Evolutionary conservation across 1,140 invertebrate genomes (phyloP), one percentile per base, ranked within the genome.

Genomic region (Drosophila orosa): DNA sequence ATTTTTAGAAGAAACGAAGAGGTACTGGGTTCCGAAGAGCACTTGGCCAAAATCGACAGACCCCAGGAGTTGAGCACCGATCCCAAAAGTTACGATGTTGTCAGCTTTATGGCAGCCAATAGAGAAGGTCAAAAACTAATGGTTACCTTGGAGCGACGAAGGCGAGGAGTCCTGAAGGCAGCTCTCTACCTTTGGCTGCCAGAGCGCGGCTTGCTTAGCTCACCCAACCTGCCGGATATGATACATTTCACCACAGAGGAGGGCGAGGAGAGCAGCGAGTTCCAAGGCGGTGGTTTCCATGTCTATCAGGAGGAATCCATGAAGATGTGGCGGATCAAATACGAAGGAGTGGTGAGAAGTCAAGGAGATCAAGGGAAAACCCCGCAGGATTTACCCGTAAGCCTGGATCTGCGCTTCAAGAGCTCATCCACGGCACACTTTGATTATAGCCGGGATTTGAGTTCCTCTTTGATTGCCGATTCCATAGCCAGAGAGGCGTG

Each of bases 401-500:
- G 65, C 9, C 37, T 91, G 33, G 73, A 91, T 40, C 13, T 91
- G 24, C 44, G 57, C 0, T 91, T 91, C 37, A 54, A 10, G 0
- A 90, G 87, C 45, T 52, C 81, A 22, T 47, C 77, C 3, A 15
- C 72, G 19, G 67, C 52, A 0, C 81, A 91, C 40, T 91, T 91
- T 27, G 74, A 91, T 12, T 90, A 86, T 19, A 91, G 79, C 59
- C 67, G 90, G 0, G 90, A 91, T 68, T 58, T 91, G 19, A 91
- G 90, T 42, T 78, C 87, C 15, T 54, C 84, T 0, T 57, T 91
- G 6, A 90, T 91, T 19, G 90, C 90, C 0, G 90, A 91, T 42
- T 91, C 90, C 0, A 71, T 91, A n/a, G 90, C 90, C 1, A 67
- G 90, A 5, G 90, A 91, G 58, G 74, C 90, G 0, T 91, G 90